Evolutionary conservation across 1,140 invertebrate species (phyloP).

Genomic region (Proctacanthus coquilletti): DNA sequence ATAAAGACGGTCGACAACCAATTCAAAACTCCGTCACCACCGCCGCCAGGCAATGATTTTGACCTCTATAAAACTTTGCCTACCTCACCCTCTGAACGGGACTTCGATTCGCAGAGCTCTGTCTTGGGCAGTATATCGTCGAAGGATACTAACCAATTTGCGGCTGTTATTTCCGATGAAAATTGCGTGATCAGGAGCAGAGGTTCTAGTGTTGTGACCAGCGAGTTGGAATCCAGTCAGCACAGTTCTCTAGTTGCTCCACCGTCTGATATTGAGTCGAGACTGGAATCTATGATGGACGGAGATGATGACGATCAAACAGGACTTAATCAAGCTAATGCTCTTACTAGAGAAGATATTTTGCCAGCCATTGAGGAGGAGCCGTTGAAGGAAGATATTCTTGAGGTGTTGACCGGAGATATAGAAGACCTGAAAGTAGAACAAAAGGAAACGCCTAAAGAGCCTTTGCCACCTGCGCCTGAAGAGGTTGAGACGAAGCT

Average conservation of each 20-base stretch:
- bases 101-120: conserved; percentile 28
- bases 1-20: no score
- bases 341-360: neutral
- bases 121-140: conserved; percentile 28
- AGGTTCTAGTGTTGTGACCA: conserved; percentile 27
- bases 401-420: conserved; percentile 22
- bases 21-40: conserved; percentile 34
- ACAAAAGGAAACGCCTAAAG: neutral
- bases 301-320: conserved; percentile 8
- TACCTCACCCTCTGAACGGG: conserved; percentile 19
- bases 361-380: conserved; percentile 7
- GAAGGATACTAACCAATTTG: conserved; percentile 19
- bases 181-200: conserved; percentile 26
- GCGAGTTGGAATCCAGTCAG: conserved; percentile 27
- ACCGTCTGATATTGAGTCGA: conserved; percentile 27
- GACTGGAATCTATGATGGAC: conserved; percentile 27
- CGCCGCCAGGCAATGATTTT: conserved; percentile 29
- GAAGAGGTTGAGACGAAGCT: neutral
- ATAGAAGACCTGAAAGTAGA: conserved; percentile 4
- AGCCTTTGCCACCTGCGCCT: neutral
- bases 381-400: conserved; percentile 24
- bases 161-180: conserved; percentile 17
- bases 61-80: conserved; percentile 34
- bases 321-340: neutral
- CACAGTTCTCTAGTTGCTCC: conserved; percentile 28